These are phyloP conservation scores for Drosophila kurseongensis DNA, from an alignment of 1,140 invertebrate genomes.

Conservation along the genomic window DNA sequence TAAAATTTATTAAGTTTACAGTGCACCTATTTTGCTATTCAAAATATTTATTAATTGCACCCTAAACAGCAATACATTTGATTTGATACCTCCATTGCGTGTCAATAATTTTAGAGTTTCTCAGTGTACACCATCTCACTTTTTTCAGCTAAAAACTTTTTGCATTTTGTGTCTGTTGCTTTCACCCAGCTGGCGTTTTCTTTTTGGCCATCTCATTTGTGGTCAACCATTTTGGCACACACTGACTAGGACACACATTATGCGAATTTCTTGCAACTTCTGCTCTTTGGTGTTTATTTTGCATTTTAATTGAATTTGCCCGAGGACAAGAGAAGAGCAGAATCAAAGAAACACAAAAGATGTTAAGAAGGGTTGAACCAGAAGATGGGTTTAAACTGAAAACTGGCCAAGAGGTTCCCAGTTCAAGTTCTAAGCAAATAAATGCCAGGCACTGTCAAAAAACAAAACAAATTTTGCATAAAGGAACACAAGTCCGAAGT, in stretches of 20 bases:
- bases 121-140: not conserved
- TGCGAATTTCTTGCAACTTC: conserved; percentile 49
- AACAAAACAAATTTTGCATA: not conserved
- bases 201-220: conserved; percentile 30
- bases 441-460: conserved; percentile 5
- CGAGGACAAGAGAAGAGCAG: conserved; percentile 44
- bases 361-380: not conserved
- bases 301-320: conserved; percentile 75
- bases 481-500: not conserved
- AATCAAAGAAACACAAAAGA: conserved; percentile 25
- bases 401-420: conserved; percentile 5
- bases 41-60: no score
- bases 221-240: conserved; percentile 51
- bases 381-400: not conserved
- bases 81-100: no score
- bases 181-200: conserved; percentile 19
- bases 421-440: conserved; percentile 31
- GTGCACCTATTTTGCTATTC: no score
- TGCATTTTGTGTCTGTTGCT: conserved; percentile 41
- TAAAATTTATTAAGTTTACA: no score
- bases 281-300: conserved; percentile 65
- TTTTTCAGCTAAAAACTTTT: conserved; percentile 37
- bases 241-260: conserved; percentile 24
- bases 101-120: not conserved
- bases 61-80: no score